These are phyloP conservation scores for Eubasilissa regina DNA, from an alignment of 1,140 invertebrate species.

Conservation along the genomic window DNA sequence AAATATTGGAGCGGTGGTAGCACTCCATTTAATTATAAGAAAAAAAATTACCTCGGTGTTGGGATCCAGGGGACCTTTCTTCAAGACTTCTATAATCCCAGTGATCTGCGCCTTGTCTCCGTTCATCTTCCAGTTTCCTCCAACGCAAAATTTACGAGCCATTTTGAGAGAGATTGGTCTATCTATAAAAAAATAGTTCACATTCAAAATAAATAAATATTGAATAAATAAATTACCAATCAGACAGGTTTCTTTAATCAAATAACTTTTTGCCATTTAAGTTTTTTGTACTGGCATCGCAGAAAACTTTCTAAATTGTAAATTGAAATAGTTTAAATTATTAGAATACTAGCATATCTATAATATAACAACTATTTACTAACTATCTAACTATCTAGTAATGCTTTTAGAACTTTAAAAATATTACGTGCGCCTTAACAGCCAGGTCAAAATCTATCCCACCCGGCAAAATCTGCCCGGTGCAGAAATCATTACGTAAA, in stretches of 20 bases:
- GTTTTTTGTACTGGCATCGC: neutral
- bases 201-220: neutral
- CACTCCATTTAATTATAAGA: neutral
- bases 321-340: too few species aligned
- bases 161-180: conserved; percentile 66
- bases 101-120: conserved; percentile 82
- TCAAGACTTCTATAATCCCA: conserved; percentile 88
- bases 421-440: too few species aligned
- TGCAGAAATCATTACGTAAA: neutral
- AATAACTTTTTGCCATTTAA: neutral
- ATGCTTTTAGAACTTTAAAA: too few species aligned
- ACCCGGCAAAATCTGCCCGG: too few species aligned
- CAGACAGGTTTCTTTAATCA: neutral
- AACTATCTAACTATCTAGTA: too few species aligned
- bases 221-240: neutral
- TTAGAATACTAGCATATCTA: too few species aligned
- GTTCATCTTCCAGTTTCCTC: conserved; percentile 98
- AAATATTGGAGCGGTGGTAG: conserved; percentile 45
- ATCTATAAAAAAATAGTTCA: neutral
- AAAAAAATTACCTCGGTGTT: conserved; percentile 79
- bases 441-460: too few species aligned
- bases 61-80: conserved; percentile 82
- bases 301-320: too few species aligned
- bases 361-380: too few species aligned
- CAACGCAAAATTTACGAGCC: conserved; percentile 96